Evolutionary conservation across 2,888 invertebrate species (phyloP).

Genomic region (Campopleginae sp.): DNA sequence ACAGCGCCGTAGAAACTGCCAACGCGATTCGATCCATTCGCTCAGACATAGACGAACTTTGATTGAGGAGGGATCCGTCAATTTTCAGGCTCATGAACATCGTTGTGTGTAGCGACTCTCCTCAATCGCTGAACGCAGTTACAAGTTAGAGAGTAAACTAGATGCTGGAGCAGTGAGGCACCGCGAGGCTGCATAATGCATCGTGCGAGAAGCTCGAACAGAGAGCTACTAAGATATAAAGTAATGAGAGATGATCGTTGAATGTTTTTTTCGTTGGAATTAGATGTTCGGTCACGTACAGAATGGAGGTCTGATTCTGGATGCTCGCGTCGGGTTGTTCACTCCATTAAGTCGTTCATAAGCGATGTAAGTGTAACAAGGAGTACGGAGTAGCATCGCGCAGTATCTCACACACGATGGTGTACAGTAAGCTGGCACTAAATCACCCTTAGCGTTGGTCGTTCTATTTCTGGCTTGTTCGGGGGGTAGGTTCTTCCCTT

Average conservation of each 20-base stretch:
- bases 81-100: too few species aligned
- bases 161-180: background rate
- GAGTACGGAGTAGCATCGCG: slow-evolving; percentile 70
- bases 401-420: slow-evolving; percentile 75
- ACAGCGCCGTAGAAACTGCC: too few species aligned
- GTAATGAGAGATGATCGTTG: slow-evolving; percentile 10
- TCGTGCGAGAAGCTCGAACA: background rate
- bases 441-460: slow-evolving; percentile 73
- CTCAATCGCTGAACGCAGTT: background rate
- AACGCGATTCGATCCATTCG: too few species aligned
- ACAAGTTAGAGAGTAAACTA: background rate
- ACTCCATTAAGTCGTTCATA: slow-evolving; percentile 83
- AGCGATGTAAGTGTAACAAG: slow-evolving; percentile 74
- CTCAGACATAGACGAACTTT: too few species aligned
- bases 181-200: background rate
- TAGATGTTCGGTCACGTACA: slow-evolving; percentile 59
- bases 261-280: slow-evolving; percentile 44
- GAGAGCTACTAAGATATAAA: background rate
- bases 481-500: slow-evolving; percentile 46
- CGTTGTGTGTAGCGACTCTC: too few species aligned
- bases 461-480: slow-evolving; percentile 32
- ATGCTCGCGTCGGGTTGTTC: slow-evolving; percentile 68
- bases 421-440: slow-evolving; percentile 75
- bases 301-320: slow-evolving; percentile 60
- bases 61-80: too few species aligned